Percentiles rank a stretch among this genome's conserved stretches.
These are phyloP conservation scores for Cyanistes caeruleus DNA, from an alignment of 2,113 vertebrate genomes.

Conservation along the genomic window DNA sequence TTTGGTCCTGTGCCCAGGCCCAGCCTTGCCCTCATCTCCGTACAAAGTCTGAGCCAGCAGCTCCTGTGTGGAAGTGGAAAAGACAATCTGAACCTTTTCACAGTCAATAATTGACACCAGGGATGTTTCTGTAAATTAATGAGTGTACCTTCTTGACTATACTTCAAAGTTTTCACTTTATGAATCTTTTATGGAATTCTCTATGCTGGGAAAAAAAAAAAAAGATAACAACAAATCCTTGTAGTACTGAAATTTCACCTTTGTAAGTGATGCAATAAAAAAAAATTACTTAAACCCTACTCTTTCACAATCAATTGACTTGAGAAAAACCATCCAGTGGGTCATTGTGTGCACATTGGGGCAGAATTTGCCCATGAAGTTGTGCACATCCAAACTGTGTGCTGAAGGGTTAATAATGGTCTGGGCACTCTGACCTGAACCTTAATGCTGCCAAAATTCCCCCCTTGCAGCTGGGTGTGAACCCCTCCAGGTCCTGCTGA, in stretches of 20 bases:
- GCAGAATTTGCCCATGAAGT: background rate
- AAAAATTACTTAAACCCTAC: background rate
- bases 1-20: background rate
- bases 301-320: background rate
- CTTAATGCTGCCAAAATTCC: background rate
- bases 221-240: background rate
- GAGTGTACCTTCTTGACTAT: background rate
- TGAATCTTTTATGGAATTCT: slow-evolving; percentile 43
- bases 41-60: background rate
- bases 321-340: background rate
- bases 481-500: background rate
- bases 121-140: background rate
- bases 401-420: background rate
- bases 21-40: background rate
- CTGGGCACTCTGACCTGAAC: background rate
- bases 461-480: background rate
- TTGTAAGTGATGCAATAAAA: background rate
- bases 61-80: background rate
- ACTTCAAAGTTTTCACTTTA: slow-evolving; percentile 32
- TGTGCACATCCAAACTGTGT: fast-evolving
- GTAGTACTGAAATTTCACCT: background rate
- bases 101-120: background rate
- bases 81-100: background rate
- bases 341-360: fast-evolving
- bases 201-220: background rate